phyloP scores from a whole-genome alignment of 2,797 vertebrate genomes.

The Phaenicophaeus curvirostris region DNA sequence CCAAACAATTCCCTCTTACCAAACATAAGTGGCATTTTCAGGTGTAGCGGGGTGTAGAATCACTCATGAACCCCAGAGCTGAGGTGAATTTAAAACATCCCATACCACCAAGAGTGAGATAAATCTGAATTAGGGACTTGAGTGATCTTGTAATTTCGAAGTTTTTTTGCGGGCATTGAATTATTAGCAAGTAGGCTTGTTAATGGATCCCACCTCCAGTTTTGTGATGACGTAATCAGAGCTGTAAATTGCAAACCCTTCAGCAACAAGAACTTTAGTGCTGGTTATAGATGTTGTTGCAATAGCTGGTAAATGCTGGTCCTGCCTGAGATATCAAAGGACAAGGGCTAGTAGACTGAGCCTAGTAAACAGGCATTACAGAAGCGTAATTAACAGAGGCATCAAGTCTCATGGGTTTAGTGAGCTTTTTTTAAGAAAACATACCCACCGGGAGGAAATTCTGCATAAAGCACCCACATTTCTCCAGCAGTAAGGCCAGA shows the following conservation, averaged over 20 bases:
- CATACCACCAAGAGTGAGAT: fast-evolving
- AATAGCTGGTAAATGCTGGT: neutral
- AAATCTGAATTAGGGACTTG: neutral
- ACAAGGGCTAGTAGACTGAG: neutral
- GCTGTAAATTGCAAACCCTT: neutral
- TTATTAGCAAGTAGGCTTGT: neutral
- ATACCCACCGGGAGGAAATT: neutral
- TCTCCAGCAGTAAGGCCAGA: neutral
- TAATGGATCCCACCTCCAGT: neutral
- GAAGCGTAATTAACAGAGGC: neutral
- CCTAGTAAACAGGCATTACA: neutral
- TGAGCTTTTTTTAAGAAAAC: neutral
- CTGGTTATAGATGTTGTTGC: neutral
- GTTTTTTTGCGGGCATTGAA: neutral
- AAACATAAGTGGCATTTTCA: neutral
- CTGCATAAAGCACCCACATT: neutral
- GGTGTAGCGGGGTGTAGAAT: neutral
- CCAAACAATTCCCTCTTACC: neutral
- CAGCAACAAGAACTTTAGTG: neutral
- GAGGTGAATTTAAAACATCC: neutral
- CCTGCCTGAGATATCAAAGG: neutral
- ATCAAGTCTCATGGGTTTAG: neutral
- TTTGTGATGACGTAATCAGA: neutral
- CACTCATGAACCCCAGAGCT: neutral
- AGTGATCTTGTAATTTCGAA: neutral